Base-by-base conservation (phyloP, 2,888 invertebrate species). In the Chrysodeixis includens region DNA sequence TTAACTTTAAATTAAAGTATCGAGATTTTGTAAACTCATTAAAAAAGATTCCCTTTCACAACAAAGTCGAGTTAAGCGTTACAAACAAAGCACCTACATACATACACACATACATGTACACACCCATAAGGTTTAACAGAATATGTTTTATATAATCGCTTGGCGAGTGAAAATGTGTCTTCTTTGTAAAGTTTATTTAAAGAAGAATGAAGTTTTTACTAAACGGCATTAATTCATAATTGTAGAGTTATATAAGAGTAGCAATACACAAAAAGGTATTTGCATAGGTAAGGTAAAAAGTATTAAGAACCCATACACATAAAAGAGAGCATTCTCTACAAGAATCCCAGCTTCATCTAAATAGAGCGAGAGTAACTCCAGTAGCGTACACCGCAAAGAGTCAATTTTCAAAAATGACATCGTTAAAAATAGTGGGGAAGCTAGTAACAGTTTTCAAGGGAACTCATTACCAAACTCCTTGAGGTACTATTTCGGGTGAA, bases 401-500 rank as follows among this genome's bases (percentile, higher is more conserved):
- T 79, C 85, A 88, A 90, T 90, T 90, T 91, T 90, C 86, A 85
- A 90, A 90, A 89, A 89, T 85, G 87, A 86, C 90, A 74, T 87
- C 90, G 85, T 89, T 90, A 91, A 91, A 90, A 90, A 90, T 92
- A 89, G 88, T 90, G 83, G 80, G 86, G 86, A 80, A 86, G 86
- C 83, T 85, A 87, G 88, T 88, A 86, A 86, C 87, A 86, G 89
- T 88, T 85, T 89, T 90, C 87, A 89, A 90, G 90, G 90, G 90
- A 93, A 90, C 92, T 93, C 94, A 93, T 94, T 93, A 94, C 91
- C 88, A 79, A 93, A 93, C 92, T 92, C 93, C 93, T 93, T 90
- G 91, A 93, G 92, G 92, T 92, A 93, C 92, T 92, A 93, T 94
- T 94, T 94, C 86, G 92, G 93, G 84, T 93, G 93, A 94, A 94